Percentiles rank a stretch among this genome's conserved stretches.
phyloP scores from a whole-genome alignment of 2,888 invertebrate species.

The Patella depressa region DNA sequence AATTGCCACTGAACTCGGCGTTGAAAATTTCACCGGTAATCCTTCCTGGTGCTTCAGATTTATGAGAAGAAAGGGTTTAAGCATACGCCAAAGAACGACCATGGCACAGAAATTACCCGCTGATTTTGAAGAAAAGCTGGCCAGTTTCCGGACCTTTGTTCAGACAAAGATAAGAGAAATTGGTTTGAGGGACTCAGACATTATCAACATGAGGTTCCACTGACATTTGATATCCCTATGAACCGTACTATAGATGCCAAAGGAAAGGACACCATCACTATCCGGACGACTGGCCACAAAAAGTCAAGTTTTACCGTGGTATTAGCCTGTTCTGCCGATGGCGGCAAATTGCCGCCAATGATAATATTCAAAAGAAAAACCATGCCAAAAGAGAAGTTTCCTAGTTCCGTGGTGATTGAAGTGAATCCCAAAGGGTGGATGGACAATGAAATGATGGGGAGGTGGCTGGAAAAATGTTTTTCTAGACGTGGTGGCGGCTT shows the following conservation, averaged over 20 bases:
- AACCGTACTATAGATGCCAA: too few relatives aligned
- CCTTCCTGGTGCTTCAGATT: conserved; percentile 32
- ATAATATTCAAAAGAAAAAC: conserved; percentile 15
- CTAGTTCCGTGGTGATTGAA: conserved; percentile 23
- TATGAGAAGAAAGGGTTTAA: conserved; percentile 23
- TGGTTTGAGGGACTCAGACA: background rate
- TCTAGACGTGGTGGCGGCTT: conserved; percentile 20
- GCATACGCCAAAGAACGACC: conserved; percentile 23
- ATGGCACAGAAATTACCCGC: background rate
- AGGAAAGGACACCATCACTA: too few relatives aligned
- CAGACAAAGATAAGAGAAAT: background rate
- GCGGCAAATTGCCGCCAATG: too few relatives aligned
- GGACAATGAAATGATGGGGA: conserved; percentile 20
- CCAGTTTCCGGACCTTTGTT: too few relatives aligned
- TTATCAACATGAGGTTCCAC: too few relatives aligned
- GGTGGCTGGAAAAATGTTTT: conserved; percentile 2
- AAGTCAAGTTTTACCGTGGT: background rate
- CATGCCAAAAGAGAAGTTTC: conserved; percentile 26
- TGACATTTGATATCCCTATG: too few relatives aligned
- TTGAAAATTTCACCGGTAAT: conserved; percentile 23
- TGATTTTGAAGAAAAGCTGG: too few relatives aligned
- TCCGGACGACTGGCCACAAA: too few relatives aligned
- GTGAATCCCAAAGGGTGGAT: conserved; percentile 35
- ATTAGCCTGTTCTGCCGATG: conserved; percentile 10
- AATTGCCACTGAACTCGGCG: conserved; percentile 14